A percentile compares a stretch with the other conserved stretches of the same genome.
phyloP scores from a whole-genome alignment of 2,888 invertebrate species.

The Arctia plantaginis region DNA sequence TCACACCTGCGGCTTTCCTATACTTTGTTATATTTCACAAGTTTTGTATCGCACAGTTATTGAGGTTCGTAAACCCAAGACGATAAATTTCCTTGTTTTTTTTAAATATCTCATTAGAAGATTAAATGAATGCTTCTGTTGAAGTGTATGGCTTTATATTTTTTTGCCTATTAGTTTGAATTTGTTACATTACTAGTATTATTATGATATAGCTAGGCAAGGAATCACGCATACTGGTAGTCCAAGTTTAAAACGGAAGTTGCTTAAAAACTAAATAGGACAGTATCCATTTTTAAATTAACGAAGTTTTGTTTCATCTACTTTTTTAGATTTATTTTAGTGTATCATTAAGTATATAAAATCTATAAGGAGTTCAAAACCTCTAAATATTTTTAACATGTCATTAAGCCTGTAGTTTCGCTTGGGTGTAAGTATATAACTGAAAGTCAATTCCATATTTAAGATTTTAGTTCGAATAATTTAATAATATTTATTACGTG shows the following conservation, averaged over 20 bases:
- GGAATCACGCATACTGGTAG: neutral
- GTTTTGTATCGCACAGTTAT: slow-evolving; percentile 40
- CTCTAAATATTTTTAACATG: too few species aligned
- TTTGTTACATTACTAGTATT: neutral
- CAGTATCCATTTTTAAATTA: neutral
- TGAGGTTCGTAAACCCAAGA: slow-evolving; percentile 15
- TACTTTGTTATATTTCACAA: slow-evolving; percentile 68
- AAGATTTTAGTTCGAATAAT: too few species aligned
- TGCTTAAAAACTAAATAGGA: neutral
- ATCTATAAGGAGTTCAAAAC: too few species aligned
- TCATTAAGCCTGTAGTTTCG: too few species aligned
- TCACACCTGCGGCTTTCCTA: slow-evolving; percentile 74
- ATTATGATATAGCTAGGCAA: neutral
- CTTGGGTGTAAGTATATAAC: too few species aligned
- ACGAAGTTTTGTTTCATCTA: too few species aligned
- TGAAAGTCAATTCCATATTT: too few species aligned
- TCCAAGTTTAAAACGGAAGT: too few species aligned
- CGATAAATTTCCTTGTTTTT: neutral
- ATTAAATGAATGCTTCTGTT: neutral
- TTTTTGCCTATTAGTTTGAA: neutral
- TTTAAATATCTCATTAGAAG: neutral
- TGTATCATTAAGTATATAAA: too few species aligned
- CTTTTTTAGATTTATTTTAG: too few species aligned
- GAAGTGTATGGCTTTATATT: neutral
- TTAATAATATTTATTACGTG: too few species aligned